These are phyloP conservation scores for Crossocerus cetratus DNA, from an alignment of 2,888 invertebrate genomes.

Conservation along the genomic window DNA sequence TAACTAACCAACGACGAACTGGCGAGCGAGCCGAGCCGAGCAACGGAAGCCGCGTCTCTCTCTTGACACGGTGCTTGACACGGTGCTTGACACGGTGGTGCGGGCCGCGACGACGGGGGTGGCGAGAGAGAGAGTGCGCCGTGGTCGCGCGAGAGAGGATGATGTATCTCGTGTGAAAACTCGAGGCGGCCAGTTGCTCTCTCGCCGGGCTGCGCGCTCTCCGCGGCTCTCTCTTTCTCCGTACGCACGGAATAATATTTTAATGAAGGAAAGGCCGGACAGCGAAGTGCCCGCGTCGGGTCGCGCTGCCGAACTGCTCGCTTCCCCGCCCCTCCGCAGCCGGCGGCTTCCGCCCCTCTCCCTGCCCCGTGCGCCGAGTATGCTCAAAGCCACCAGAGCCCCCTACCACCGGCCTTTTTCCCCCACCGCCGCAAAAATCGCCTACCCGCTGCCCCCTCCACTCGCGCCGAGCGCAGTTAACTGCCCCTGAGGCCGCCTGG, in stretches of 20 bases:
- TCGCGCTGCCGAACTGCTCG: slow-evolving; percentile 77
- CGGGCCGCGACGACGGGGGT: slow-evolving; percentile 51
- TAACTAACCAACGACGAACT: too few relatives aligned
- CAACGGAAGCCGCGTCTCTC: too few relatives aligned
- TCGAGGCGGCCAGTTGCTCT: slow-evolving; percentile 53
- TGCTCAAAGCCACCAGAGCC: slow-evolving; percentile 22
- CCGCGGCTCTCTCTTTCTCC: slow-evolving; percentile 59
- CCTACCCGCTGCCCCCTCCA: slow-evolving; percentile 23
- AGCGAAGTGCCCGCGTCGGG: slow-evolving; percentile 77
- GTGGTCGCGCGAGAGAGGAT: slow-evolving; percentile 39
- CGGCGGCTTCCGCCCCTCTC: slow-evolving; percentile 67
- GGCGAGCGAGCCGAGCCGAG: too few relatives aligned
- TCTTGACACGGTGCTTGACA: too few relatives aligned
- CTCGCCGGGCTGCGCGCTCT: slow-evolving; percentile 49
- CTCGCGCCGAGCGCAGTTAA: neutral
- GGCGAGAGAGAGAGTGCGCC: slow-evolving; percentile 53
- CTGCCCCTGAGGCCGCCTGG: slow-evolving; percentile 22
- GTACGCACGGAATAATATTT: slow-evolving; percentile 72
- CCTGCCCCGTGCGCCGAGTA: slow-evolving; percentile 37
- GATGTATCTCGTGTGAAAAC: slow-evolving; percentile 51
- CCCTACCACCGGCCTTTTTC: slow-evolving; percentile 41
- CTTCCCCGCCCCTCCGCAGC: slow-evolving; percentile 75
- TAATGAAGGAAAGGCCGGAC: slow-evolving; percentile 77
- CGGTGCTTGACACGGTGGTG: neutral
- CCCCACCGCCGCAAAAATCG: slow-evolving; percentile 28